These are phyloP conservation scores for Periophthalmus magnuspinnatus DNA, from an alignment of 2,797 vertebrate genomes.

Conservation along the genomic window DNA sequence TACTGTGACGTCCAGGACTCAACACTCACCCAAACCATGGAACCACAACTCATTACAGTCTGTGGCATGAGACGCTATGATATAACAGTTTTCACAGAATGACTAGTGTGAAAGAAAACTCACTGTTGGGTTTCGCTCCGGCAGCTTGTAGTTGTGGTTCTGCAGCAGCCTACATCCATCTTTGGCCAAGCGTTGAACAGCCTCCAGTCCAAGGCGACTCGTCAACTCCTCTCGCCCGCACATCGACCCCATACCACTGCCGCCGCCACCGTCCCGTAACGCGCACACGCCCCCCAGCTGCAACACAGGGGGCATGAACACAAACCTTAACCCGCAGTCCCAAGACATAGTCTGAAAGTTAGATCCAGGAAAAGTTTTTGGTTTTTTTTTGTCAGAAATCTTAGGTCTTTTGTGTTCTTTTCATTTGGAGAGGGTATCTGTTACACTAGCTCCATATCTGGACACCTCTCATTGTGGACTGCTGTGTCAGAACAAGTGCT, in stretches of 20 bases:
- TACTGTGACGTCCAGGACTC: conserved; percentile 46
- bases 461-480: conserved; percentile 54
- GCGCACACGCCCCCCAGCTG: conserved; percentile 90
- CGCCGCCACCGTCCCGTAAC: conserved; percentile 68
- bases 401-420: conserved; percentile 23
- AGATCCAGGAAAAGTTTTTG: neutral
- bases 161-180: conserved; percentile 90
- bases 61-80: conserved; percentile 12
- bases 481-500: conserved; percentile 58
- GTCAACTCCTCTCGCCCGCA: conserved; percentile 86
- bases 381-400: neutral
- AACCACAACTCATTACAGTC: conserved; percentile 36
- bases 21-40: conserved; percentile 31
- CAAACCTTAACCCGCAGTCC: conserved; percentile 93
- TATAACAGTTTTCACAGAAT: neutral
- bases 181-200: conserved; percentile 90
- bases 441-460: conserved; percentile 41
- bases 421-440: conserved; percentile 21
- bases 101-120: conserved; percentile 29
- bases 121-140: conserved; percentile 78
- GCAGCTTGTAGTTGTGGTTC: conserved; percentile 85
- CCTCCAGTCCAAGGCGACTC: conserved; percentile 81
- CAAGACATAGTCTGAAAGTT: conserved; percentile 83
- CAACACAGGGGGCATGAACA: conserved; percentile 91
- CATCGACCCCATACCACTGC: conserved; percentile 47